phyloP scores from a whole-genome alignment of 2,113 vertebrate genomes.

The Eulemur macaco region DNA sequence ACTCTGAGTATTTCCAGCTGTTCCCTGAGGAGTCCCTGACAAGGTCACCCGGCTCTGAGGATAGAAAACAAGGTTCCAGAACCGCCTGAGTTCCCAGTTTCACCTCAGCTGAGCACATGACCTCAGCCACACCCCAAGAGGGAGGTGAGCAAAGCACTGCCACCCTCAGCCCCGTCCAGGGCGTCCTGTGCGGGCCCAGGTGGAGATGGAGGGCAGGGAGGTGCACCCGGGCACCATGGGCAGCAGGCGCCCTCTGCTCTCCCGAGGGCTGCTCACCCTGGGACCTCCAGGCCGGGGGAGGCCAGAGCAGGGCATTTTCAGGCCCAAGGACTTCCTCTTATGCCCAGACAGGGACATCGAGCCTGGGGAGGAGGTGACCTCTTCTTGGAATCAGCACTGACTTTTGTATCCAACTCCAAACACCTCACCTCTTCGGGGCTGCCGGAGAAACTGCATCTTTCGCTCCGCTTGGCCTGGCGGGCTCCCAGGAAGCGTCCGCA shows the following conservation, averaged over 20 bases:
- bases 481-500: not conserved
- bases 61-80: not conserved
- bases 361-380: not conserved
- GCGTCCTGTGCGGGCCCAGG: not conserved
- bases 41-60: not conserved
- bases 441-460: not conserved
- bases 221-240: accelerated
- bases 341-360: not conserved
- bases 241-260: not conserved
- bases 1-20: not conserved
- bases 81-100: not conserved
- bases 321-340: not conserved
- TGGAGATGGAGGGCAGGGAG: not conserved
- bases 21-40: not conserved
- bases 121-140: not conserved
- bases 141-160: not conserved
- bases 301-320: not conserved
- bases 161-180: not conserved
- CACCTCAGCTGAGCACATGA: not conserved
- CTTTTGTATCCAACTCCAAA: not conserved
- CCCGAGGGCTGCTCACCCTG: not conserved
- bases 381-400: not conserved
- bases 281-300: not conserved
- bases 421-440: not conserved
- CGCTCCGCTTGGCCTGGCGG: too few relatives aligned